These are phyloP conservation scores for Egretta garzetta DNA, from an alignment of 2,113 vertebrate genomes.

Conservation along the genomic window DNA sequence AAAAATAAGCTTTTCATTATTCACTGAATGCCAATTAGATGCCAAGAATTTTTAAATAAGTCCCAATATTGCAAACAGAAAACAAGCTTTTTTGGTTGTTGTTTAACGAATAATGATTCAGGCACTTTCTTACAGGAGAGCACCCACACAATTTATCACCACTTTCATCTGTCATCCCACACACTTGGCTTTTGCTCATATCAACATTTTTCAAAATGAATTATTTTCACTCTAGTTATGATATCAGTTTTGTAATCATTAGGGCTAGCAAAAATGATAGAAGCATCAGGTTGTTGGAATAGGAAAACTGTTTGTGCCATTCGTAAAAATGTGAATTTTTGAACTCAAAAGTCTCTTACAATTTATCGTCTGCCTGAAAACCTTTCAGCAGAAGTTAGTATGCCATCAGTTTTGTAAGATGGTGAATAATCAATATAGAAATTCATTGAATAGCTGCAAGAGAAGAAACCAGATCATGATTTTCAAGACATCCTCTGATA, in stretches of 20 bases:
- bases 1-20: constrained; percentile 48
- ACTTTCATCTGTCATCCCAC: constrained; percentile 65
- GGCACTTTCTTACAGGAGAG: constrained; percentile 46
- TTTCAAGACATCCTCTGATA: background rate
- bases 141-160: constrained; percentile 69
- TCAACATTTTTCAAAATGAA: constrained; percentile 56
- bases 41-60: constrained; percentile 45
- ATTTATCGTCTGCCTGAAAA: background rate
- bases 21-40: constrained; percentile 28
- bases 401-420: background rate
- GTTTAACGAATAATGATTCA: constrained; percentile 55
- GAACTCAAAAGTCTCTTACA: background rate
- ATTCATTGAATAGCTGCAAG: background rate
- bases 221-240: constrained; percentile 55
- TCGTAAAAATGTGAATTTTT: background rate
- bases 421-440: background rate
- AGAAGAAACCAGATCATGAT: background rate
- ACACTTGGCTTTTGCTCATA: constrained; percentile 56
- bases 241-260: constrained; percentile 42
- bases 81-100: background rate
- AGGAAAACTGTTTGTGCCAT: background rate
- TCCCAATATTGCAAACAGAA: constrained; percentile 43
- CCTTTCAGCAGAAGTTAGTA: background rate
- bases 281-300: background rate
- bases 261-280: background rate